Base-by-base conservation (phyloP, 2,113 vertebrate genomes). In the Odobenus rosmarus region DNA sequence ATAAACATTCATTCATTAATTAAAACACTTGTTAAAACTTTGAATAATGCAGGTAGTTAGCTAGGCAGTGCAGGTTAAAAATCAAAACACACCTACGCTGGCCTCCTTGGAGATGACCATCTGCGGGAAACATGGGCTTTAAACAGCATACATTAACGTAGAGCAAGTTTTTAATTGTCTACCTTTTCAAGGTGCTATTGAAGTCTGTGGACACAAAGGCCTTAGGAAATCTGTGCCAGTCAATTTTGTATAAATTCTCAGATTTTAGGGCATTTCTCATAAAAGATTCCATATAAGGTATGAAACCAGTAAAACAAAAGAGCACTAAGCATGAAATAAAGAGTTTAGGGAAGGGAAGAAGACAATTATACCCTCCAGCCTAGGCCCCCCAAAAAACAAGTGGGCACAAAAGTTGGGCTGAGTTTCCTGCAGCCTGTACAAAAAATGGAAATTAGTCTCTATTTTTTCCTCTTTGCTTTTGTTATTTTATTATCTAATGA, bases 1-100 rank as follows among this genome's bases (percentile, higher is more conserved):
- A 81, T 64, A 94, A 62, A 42, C 28, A 55, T 49, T 59, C 36
- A 69, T 51, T 59, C 88, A 90, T 82, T 88, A 69, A 84, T 96
- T 92, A 64, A 97, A 88, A 39, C 77, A 55, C 74, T 57, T 49
- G 51, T 85, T 83, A 51, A 83, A 92, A 42, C 9, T 28, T 64
- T 67, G 33, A 77, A 49, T 92, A 23, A 11, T 82, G 7, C 18
- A 81, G 9, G 33, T 53, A 64, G 87, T 86, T 93, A 61, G 36
- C 14, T 88, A 79, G 42, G 39, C 53, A 83, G 16, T 53, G 5
- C 51, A 71, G 9, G 53, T 82, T 77, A 57, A 85, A 89, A 77
- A 88, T 61, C 31, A 72, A 62, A 69, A 42, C 5, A 83, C 4
- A 59, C n/a, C 18, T 93, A 2, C 42, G 24, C 76, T 24, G 1